Conservation (phyloP, 2,113 vertebrate genomes). For the Rhizomys pruinosus region DNA sequence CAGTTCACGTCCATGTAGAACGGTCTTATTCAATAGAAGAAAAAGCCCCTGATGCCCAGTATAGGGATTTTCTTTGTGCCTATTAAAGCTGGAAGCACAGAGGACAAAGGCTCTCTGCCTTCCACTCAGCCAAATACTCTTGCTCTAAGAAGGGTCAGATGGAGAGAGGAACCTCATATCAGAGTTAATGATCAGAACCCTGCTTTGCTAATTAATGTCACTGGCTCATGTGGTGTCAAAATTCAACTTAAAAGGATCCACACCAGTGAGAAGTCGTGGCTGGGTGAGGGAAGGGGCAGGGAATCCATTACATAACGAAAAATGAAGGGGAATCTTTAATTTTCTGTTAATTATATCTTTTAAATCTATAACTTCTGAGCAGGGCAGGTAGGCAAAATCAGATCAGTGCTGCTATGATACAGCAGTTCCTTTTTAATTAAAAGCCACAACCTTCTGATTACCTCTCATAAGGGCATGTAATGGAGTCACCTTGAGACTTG, state of each 20-base stretch:
- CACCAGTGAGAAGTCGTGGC: conserved; percentile 51
- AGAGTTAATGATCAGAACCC: conserved; percentile 73
- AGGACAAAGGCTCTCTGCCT: conserved; percentile 57
- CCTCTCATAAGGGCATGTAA: neutral
- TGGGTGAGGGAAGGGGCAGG: neutral
- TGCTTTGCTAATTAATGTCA: conserved; percentile 77
- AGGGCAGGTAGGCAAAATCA: conserved; percentile 59
- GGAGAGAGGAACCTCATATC: conserved; percentile 4
- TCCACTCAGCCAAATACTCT: neutral
- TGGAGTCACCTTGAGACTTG: neutral
- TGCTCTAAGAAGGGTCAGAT: conserved; percentile 63
- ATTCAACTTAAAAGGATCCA: conserved; percentile 74
- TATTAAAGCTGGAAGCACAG: conserved; percentile 53
- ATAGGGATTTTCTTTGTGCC: conserved; percentile 46
- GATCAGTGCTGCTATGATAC: neutral
- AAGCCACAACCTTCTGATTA: conserved; percentile 1
- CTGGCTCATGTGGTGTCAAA: conserved; percentile 70
- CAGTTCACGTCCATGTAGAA: neutral
- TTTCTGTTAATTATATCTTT: conserved; percentile 76
- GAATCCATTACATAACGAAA: conserved; percentile 64
- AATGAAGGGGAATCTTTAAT: conserved; percentile 80
- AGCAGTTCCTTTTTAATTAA: conserved; percentile 52
- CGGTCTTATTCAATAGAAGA: neutral
- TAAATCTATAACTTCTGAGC: conserved; percentile 56
- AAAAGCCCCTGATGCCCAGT: neutral